Evolutionary conservation across 2,888 invertebrate genomes (phyloP).

Genomic region (Rhagonycha lutea): DNA sequence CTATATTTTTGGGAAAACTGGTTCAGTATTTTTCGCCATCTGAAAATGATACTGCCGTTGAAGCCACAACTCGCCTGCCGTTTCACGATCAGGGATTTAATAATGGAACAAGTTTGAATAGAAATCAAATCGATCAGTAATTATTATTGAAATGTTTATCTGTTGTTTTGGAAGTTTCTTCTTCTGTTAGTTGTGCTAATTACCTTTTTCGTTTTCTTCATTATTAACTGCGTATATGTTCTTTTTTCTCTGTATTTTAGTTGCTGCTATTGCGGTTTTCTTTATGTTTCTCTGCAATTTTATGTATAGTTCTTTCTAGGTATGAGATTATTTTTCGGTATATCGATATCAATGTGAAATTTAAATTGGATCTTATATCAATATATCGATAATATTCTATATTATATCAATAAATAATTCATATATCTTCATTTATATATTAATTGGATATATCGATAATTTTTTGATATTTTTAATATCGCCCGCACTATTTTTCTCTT

Average conservation of each 20-base stretch:
- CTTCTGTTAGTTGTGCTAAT: background rate
- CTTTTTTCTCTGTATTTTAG: background rate
- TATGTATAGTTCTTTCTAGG: background rate
- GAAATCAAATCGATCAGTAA: conserved; percentile 37
- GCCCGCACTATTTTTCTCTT: background rate
- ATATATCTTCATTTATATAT: too few relatives aligned
- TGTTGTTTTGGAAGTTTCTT: background rate
- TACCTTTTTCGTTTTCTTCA: background rate
- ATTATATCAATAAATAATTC: too few relatives aligned
- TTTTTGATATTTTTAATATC: background rate
- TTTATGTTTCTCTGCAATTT: background rate
- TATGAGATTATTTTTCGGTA: background rate
- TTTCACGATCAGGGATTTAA: background rate
- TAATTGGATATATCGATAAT: background rate
- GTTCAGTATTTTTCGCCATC: conserved; percentile 61
- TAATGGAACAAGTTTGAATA: conserved; percentile 11
- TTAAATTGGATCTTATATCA: too few relatives aligned
- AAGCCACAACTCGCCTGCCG: background rate
- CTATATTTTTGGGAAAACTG: conserved; percentile 65
- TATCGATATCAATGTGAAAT: background rate
- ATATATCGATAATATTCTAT: too few relatives aligned
- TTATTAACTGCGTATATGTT: background rate
- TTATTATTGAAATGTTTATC: conserved; percentile 30
- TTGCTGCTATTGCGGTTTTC: background rate
- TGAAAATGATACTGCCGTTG: background rate